Evolutionary conservation across 2,113 vertebrate species (phyloP).

Genomic region (Nematolebias whitei): DNA sequence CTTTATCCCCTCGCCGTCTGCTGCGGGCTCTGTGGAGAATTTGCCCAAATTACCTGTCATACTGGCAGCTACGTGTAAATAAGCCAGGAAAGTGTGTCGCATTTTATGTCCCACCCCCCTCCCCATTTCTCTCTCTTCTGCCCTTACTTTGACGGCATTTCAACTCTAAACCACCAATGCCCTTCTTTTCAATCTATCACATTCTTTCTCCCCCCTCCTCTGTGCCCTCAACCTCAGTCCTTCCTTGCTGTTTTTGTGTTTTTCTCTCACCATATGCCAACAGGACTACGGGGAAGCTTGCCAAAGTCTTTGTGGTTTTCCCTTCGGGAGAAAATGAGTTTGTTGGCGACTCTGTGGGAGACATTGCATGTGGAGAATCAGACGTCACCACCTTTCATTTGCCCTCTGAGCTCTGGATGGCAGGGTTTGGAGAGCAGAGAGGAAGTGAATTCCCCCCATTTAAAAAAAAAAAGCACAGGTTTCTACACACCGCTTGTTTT

Average conservation of each 20-base stretch:
- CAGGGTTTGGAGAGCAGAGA: not conserved
- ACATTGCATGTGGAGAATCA: conserved; percentile 43
- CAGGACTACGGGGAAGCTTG: conserved; percentile 27
- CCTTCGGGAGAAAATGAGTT: conserved; percentile 58
- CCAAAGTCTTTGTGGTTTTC: conserved; percentile 50
- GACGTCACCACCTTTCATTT: conserved; percentile 73
- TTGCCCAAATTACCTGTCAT: conserved; percentile 86
- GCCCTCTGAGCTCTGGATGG: conserved; percentile 30
- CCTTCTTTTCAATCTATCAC: conserved; percentile 62
- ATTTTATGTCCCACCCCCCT: conserved; percentile 35
- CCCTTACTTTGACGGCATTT: conserved; percentile 40
- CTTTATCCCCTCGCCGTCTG: conserved; percentile 74
- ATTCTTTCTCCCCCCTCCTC: conserved; percentile 37
- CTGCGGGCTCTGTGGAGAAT: conserved; percentile 81
- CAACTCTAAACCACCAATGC: conserved; percentile 51
- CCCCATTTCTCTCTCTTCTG: not conserved
- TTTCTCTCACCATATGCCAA: conserved; percentile 24
- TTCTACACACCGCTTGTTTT: not conserved
- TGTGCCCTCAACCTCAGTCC: conserved; percentile 60
- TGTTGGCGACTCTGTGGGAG: conserved; percentile 47
- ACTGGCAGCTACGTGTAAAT: conserved; percentile 81
- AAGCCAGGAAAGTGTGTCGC: conserved; percentile 74
- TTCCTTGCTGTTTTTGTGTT: conserved; percentile 39
- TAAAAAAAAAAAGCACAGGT: conserved; percentile 7
- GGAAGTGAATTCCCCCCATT: conserved; percentile 1